Evolutionary conservation across 2,888 invertebrate species (phyloP).

Genomic region (Cerastis rubricosa): DNA sequence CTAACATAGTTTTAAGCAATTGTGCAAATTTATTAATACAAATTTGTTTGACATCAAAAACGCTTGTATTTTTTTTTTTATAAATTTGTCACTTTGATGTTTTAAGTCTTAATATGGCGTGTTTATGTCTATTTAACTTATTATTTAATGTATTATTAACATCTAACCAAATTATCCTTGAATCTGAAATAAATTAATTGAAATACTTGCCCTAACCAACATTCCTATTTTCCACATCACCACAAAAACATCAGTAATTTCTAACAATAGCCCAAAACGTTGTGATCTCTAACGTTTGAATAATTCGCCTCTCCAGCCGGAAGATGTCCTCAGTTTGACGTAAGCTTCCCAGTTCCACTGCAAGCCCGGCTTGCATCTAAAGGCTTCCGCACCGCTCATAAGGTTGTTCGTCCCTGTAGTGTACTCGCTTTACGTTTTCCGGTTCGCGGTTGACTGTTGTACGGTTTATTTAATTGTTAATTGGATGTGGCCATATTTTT

Average conservation of each 20-base stretch:
- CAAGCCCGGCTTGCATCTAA: conserved; percentile 23
- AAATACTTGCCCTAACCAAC: background rate
- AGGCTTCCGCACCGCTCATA: conserved; percentile 42
- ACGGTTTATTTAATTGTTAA: conserved; percentile 27
- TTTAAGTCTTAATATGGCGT: no score
- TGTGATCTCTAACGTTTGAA: conserved; percentile 44
- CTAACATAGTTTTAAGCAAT: no score
- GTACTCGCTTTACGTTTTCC: conserved; percentile 9
- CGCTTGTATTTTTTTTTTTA: no score
- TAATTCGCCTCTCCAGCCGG: conserved; percentile 48
- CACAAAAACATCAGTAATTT: conserved; percentile 3
- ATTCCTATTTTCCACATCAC: background rate
- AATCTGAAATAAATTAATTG: no score
- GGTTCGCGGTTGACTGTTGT: conserved; percentile 29
- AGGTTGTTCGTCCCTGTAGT: conserved; percentile 16
- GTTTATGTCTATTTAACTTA: no score
- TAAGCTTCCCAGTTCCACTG: conserved; percentile 32
- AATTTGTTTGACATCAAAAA: no score
- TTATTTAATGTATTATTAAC: no score
- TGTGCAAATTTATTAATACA: no score
- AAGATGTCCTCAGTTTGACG: conserved; percentile 46
- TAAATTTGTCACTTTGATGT: no score
- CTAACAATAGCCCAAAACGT: background rate
- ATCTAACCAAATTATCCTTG: no score
- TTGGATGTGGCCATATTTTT: background rate